Conservation (phyloP, 2,888 invertebrate species). For the Pollenia angustigena region DNA sequence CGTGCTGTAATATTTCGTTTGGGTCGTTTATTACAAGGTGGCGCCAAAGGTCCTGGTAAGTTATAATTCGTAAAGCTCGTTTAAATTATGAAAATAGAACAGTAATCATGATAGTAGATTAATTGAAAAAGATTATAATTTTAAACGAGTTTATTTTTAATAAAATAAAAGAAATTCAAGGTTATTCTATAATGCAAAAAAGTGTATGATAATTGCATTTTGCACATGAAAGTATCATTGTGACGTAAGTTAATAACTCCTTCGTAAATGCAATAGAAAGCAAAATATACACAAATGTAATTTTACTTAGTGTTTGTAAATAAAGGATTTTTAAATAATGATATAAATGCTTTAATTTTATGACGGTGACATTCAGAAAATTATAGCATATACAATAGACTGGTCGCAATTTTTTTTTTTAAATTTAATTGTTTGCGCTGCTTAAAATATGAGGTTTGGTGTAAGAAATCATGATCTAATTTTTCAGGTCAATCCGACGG, state of each 20-base stretch:
- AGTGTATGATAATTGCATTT: neutral
- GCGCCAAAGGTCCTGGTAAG: slow-evolving; percentile 96
- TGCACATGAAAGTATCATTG: neutral
- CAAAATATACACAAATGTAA: too few relatives aligned
- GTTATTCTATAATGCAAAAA: neutral
- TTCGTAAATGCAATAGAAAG: too few relatives aligned
- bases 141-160: slow-evolving; percentile 7
- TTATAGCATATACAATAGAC: too few relatives aligned
- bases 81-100: neutral
- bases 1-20: slow-evolving; percentile 86
- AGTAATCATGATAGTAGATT: slow-evolving; percentile 28
- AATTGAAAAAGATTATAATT: slow-evolving; percentile 45
- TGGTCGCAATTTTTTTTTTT: too few relatives aligned
- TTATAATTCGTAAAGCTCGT: slow-evolving; percentile 36
- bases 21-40: slow-evolving; percentile 94
- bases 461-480: too few relatives aligned
- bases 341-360: too few relatives aligned
- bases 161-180: neutral
- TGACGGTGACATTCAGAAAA: too few relatives aligned
- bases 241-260: neutral
- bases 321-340: too few relatives aligned
- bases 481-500: too few relatives aligned
- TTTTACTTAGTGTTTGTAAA: too few relatives aligned
- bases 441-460: too few relatives aligned
- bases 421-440: too few relatives aligned